Base-by-base conservation (phyloP, 2,888 invertebrate genomes). In the Rhamnusium bicolor region DNA sequence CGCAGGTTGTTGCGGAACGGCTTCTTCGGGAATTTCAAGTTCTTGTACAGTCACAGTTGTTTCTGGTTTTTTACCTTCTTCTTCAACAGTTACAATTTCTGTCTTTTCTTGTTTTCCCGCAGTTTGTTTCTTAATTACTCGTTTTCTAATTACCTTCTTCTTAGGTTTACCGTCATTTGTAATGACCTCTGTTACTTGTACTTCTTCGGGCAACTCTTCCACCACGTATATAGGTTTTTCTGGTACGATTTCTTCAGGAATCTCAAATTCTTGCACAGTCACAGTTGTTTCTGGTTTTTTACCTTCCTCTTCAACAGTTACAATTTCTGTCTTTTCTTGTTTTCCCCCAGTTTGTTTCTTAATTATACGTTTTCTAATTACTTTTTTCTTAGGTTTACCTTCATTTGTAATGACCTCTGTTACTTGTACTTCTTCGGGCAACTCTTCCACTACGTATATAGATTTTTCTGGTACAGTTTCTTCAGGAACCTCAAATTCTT, bases 341-440 rank as follows among this genome's bases (percentile, higher is more conserved):
- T 87, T 81, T n/a, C 73, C 80, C 46, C 84, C 85, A 61, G 83
- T 82, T 6, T 79, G 83, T 73, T 84, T 85, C 69, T 84, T 84
- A 51, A 86, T 83, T 8, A 82, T 80, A 53, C 84, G 80, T 47
- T 84, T 86, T 77, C 85, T 87, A 8, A 84, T 80, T 18, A 49
- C 77, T 76, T 24, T 82, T 69, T 78, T 83, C 65, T 81, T 81
- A 53, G 75, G 73, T 21, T 72, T 54, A 14, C 84, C 83, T 29
- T 80, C 78, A 10, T 77, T 69, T 66, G 84, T 80, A 16, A 79
- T 79, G 19, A 81, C 77, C 71, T 80, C 81, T 7, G 78, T 80
- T 61, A 54, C 65, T 77, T 80, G 78, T 65, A 80, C 76, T 79
- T 76, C 54, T 47, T 70, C 70, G 8, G 70, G 70, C 24, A 70